Conservation (phyloP, 2,888 invertebrate species). For the Podotricha telesiphe region DNA sequence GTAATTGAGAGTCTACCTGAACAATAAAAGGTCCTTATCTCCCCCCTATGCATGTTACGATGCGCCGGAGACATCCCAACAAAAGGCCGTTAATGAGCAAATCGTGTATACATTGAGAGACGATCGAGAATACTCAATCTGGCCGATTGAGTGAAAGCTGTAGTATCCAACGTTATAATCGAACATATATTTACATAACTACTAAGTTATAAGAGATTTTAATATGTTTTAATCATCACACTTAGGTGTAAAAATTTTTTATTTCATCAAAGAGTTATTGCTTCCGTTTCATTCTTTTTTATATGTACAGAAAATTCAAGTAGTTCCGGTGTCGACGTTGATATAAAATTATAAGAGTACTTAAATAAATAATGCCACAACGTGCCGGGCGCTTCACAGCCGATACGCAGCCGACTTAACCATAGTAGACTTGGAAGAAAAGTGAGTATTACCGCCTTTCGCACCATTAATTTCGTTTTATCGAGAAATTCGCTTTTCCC, state of each 20-base stretch:
- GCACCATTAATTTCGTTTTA: conserved; percentile 47
- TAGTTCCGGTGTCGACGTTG: no score
- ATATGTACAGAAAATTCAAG: no score
- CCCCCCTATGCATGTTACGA: conserved; percentile 23
- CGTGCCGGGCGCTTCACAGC: background rate
- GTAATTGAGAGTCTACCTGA: conserved; percentile 12
- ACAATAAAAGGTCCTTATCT: conserved; percentile 24
- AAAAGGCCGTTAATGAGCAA: conserved; percentile 79
- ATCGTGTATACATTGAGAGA: conserved; percentile 63
- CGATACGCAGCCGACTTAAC: conserved; percentile 29
- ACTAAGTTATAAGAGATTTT: background rate
- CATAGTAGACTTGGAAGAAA: conserved; percentile 55
- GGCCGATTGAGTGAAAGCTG: conserved; percentile 72
- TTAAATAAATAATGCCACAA: background rate
- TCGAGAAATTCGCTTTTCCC: conserved; percentile 42
- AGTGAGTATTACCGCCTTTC: conserved; percentile 44
- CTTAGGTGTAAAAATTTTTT: no score
- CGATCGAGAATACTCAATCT: conserved; percentile 58
- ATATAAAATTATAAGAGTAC: background rate
- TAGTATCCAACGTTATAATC: conserved; percentile 40
- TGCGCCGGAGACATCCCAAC: conserved; percentile 56
- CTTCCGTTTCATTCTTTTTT: no score
- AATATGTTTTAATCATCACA: no score
- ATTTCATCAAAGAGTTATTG: no score
- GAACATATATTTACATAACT: conserved; percentile 1